Evolutionary conservation across 2,797 vertebrate genomes (phyloP).

Genomic region (Ctenopoma kingsleyae): DNA sequence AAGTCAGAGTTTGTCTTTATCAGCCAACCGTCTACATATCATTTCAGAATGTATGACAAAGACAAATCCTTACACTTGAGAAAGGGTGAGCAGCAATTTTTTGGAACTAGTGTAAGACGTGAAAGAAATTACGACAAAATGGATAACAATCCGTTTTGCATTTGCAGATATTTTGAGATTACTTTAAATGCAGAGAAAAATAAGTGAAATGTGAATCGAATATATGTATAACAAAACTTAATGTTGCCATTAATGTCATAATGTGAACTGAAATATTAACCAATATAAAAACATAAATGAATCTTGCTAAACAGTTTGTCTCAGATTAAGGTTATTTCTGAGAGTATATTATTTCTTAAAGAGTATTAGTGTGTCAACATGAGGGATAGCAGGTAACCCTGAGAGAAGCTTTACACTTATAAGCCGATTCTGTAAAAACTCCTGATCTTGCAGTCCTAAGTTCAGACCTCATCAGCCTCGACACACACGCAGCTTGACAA

Average conservation of each 20-base stretch:
- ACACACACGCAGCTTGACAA: slow-evolving; percentile 46
- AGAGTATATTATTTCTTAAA: background rate
- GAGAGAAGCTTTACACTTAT: slow-evolving; percentile 29
- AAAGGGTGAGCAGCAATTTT: too few relatives aligned
- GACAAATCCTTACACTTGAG: too few relatives aligned
- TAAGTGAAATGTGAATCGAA: background rate
- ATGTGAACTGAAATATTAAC: background rate
- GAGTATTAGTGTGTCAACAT: slow-evolving; percentile 11
- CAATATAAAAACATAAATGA: background rate
- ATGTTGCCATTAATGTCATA: background rate
- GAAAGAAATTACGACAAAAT: too few relatives aligned
- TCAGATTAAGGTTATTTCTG: background rate
- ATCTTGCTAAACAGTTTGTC: background rate
- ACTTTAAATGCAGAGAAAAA: too few relatives aligned
- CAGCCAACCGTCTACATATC: too few relatives aligned
- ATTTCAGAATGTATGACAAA: too few relatives aligned
- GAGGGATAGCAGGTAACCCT: slow-evolving; percentile 26
- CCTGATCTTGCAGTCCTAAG: slow-evolving; percentile 54
- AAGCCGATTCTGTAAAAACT: slow-evolving; percentile 56
- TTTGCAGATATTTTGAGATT: too few relatives aligned
- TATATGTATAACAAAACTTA: background rate
- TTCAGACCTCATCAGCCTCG: slow-evolving; percentile 57
- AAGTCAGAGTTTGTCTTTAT: too few relatives aligned
- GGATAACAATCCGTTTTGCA: too few relatives aligned
- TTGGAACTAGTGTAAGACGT: too few relatives aligned